Percentiles rank a stretch among this genome's conserved stretches.
Conservation (phyloP, 2,113 vertebrate genomes). For the Callorhinus ursinus region DNA sequence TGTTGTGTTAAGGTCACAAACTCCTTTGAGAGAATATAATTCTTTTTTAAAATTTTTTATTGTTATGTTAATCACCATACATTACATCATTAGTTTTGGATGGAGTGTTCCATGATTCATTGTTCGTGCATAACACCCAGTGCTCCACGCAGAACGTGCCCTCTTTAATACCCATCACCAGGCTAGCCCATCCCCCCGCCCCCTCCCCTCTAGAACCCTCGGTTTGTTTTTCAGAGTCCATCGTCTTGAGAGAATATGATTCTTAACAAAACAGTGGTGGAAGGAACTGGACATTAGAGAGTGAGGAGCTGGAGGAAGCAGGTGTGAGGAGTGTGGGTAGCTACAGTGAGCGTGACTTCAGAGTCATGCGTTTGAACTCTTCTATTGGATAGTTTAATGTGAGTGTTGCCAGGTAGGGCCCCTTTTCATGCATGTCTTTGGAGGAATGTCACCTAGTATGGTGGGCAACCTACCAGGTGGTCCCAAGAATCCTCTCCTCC, state of each 20-base stretch:
- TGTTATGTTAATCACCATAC: no score
- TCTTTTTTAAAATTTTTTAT: no score
- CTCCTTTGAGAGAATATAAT: neutral
- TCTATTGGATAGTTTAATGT: rapidly evolving
- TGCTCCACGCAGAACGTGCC: no score
- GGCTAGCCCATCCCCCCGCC: no score
- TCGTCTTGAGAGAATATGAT: neutral
- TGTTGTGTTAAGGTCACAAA: neutral
- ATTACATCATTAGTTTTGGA: no score
- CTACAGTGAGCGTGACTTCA: rapidly evolving
- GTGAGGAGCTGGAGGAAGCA: neutral
- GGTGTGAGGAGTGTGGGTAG: rapidly evolving
- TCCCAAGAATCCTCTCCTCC: neutral
- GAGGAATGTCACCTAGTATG: rapidly evolving
- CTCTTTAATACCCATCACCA: no score
- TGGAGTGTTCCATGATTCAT: no score
- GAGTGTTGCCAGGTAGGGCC: rapidly evolving
- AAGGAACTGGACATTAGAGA: rapidly evolving
- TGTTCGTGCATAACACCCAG: no score
- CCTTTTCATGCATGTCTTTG: neutral
- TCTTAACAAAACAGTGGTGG: neutral
- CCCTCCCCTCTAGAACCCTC: no score
- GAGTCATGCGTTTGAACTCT: no score
- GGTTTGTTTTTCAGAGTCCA: no score
- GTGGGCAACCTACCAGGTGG: neutral